phyloP scores from a whole-genome alignment of 2,888 invertebrate species.

The Silvanus unidentatus region DNA sequence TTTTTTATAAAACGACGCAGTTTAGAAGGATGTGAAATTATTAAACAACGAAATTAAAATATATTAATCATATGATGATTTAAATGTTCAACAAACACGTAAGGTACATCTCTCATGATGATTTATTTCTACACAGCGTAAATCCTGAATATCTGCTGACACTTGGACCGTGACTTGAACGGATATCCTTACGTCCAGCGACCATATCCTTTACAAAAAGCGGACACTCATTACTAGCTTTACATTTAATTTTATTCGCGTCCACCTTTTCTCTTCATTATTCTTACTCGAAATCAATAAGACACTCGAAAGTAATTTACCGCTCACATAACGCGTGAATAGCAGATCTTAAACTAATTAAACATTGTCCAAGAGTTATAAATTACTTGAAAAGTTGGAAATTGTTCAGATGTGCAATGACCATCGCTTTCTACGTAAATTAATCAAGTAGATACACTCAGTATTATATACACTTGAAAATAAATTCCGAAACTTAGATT shows the following conservation, averaged over 20 bases:
- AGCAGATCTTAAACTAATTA: constrained; percentile 32
- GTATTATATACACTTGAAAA: not conserved
- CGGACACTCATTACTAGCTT: constrained; percentile 8
- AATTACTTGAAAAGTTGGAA: constrained; percentile 35
- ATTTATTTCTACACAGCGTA: constrained; percentile 37
- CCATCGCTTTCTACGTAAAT: constrained; percentile 32
- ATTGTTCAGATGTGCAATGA: constrained; percentile 30
- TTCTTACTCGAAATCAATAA: constrained; percentile 4
- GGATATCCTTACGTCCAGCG: constrained; percentile 44
- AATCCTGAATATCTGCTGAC: constrained; percentile 42
- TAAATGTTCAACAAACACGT: not conserved
- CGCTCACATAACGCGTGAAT: constrained; percentile 22
- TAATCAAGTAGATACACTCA: constrained; percentile 34
- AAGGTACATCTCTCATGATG: constrained; percentile 22
- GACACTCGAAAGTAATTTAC: too few relatives aligned
- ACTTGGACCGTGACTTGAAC: constrained; percentile 46
- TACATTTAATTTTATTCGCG: not conserved
- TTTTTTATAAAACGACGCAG: too few relatives aligned
- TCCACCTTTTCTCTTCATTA: not conserved
- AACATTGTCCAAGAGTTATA: constrained; percentile 35
- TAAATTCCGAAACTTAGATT: too few relatives aligned
- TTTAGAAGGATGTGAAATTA: not conserved
- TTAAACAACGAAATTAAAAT: not conserved
- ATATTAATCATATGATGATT: not conserved
- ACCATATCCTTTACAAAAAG: constrained; percentile 23